phyloP scores from a whole-genome alignment of 2,888 invertebrate species.

The Hirtodrosophila histrioides region DNA sequence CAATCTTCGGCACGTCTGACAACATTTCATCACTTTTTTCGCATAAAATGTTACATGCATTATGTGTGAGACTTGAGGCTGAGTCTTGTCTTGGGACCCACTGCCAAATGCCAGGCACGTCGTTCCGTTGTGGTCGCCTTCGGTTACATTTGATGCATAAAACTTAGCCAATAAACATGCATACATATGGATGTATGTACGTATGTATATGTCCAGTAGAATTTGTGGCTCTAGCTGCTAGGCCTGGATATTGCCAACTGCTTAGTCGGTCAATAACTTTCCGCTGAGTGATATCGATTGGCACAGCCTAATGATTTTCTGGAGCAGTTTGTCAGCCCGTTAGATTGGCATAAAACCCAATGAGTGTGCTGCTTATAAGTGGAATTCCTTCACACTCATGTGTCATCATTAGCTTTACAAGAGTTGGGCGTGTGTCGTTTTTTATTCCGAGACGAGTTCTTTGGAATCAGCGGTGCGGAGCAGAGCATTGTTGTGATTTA shows the following conservation, averaged over 20 bases:
- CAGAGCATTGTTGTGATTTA: too few relatives aligned
- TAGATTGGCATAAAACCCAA: constrained; percentile 15
- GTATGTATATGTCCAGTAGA: constrained; percentile 34
- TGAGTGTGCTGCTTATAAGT: constrained; percentile 11
- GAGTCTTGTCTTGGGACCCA: constrained; percentile 49
- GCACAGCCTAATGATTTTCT: constrained; percentile 47
- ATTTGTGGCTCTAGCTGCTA: constrained; percentile 36
- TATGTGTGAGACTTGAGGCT: constrained; percentile 51
- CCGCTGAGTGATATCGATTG: constrained; percentile 43
- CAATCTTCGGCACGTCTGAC: not conserved
- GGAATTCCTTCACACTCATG: constrained; percentile 30
- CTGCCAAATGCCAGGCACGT: constrained; percentile 73
- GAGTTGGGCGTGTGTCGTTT: not conserved
- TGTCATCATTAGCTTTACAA: constrained; percentile 35
- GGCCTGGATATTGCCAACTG: constrained; percentile 38
- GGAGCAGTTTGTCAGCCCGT: constrained; percentile 33
- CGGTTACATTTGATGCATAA: constrained; percentile 77
- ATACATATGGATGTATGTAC: constrained; percentile 1
- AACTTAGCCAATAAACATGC: constrained; percentile 57
- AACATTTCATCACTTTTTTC: constrained; percentile 28
- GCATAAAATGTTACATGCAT: constrained; percentile 68
- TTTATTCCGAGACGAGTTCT: too few relatives aligned
- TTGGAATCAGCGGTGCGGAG: too few relatives aligned
- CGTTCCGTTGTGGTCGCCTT: constrained; percentile 56
- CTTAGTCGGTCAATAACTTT: constrained; percentile 75